phyloP scores from a whole-genome alignment of 2,888 invertebrate genomes.

The Nomada fucata region DNA sequence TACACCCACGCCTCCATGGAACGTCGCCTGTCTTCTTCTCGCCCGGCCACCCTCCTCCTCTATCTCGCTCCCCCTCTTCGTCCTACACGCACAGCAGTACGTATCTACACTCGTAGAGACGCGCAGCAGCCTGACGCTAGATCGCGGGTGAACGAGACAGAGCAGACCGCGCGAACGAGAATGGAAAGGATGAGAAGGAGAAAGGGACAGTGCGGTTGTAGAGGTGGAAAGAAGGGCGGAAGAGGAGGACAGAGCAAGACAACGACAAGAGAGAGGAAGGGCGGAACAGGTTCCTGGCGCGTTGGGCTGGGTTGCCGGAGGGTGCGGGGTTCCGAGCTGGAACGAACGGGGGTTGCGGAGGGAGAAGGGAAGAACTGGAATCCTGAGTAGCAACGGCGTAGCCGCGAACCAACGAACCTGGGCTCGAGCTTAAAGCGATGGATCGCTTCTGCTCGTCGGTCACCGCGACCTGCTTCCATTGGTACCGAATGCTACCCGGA shows the following conservation, averaged over 20 bases:
- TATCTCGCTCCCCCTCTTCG: slow-evolving; percentile 22
- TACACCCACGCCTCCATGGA: slow-evolving; percentile 29
- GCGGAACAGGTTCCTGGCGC: slow-evolving; percentile 80
- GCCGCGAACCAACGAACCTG: slow-evolving; percentile 82
- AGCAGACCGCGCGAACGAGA: slow-evolving; percentile 24
- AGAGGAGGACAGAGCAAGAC: slow-evolving; percentile 60
- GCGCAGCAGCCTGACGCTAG: slow-evolving; percentile 61
- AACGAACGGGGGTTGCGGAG: slow-evolving; percentile 62
- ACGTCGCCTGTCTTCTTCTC: slow-evolving; percentile 32
- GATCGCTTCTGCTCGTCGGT: slow-evolving; percentile 76
- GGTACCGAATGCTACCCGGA: slow-evolving; percentile 54
- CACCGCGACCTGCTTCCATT: slow-evolving; percentile 25
- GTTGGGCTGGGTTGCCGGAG: slow-evolving; percentile 77
- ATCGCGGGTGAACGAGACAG: slow-evolving; percentile 21
- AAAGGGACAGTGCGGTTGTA: slow-evolving; percentile 21
- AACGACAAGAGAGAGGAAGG: slow-evolving; percentile 74
- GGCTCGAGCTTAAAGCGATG: slow-evolving; percentile 83
- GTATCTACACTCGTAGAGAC: slow-evolving; percentile 44
- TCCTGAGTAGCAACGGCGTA: slow-evolving; percentile 84
- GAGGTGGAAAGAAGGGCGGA: slow-evolving; percentile 51
- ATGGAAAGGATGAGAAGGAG: slow-evolving; percentile 43
- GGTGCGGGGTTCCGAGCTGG: slow-evolving; percentile 70
- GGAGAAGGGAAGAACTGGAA: slow-evolving; percentile 82
- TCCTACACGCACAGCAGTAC: slow-evolving; percentile 64
- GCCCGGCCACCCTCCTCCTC: slow-evolving; percentile 9